Evolutionary conservation across 2,797 vertebrate genomes (phyloP).

Genomic region (Mus caroli): DNA sequence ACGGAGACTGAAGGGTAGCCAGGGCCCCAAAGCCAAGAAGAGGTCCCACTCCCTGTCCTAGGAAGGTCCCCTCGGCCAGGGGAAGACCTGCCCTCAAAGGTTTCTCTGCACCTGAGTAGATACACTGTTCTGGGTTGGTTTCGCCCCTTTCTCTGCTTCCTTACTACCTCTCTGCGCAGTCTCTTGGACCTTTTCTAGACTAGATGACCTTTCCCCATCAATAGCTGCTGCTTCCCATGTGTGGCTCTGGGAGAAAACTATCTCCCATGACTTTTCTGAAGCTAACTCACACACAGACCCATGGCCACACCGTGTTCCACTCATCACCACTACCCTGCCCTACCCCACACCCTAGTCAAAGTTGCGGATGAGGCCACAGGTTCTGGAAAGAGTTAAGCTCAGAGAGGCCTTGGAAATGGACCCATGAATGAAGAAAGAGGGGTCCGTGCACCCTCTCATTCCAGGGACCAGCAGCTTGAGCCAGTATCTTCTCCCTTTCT

Average conservation of each 20-base stretch:
- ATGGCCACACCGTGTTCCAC: neutral
- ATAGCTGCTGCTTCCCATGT: neutral
- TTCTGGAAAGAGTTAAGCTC: neutral
- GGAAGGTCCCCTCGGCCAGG: neutral
- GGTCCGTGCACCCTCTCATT: neutral
- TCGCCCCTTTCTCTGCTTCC: neutral
- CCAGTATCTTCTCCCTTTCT: neutral
- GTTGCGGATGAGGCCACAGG: neutral
- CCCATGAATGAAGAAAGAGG: neutral
- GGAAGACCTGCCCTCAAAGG: neutral
- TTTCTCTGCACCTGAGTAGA: neutral
- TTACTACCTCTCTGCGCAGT: neutral
- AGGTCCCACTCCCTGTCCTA: neutral
- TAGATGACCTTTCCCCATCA: neutral
- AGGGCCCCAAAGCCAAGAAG: neutral
- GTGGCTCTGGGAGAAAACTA: neutral
- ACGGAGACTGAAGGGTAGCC: neutral
- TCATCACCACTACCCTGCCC: neutral
- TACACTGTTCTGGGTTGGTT: neutral
- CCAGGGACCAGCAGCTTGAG: neutral
- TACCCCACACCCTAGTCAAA: neutral
- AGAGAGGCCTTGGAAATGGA: rapidly evolving
- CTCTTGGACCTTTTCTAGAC: conserved; percentile 39
- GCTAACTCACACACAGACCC: neutral
- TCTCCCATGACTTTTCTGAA: neutral